Base-by-base conservation (phyloP, 2,797 vertebrate genomes). In the Glossophaga mutica region DNA sequence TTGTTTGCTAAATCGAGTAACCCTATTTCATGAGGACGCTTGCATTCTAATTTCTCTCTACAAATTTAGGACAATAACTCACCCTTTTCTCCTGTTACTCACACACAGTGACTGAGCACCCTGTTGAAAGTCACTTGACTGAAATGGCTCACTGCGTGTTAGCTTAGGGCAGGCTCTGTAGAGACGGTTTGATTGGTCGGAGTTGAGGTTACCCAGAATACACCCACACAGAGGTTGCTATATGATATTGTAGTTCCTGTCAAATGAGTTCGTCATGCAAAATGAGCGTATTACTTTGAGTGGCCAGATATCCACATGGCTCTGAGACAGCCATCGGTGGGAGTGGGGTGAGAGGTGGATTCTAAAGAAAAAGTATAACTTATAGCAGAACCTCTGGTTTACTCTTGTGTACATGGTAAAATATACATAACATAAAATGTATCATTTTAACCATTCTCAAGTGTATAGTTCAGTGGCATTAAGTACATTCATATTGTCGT, bases 91-190 rank as follows among this genome's bases (percentile, higher is more conserved):
- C 87, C 95, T 92, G 29, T 96, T 97, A 94, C 95, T 97, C 94
- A 95, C 65, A 59, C 85, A 81, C 83, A 55, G 6, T 96, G 94
- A 95, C 91, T 90, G 50, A 91, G 91, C 79, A 95, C 65, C 57
- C 68, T 95, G 37, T 68, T 92, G 37, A 89, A 90, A 95, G 96
- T 96, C 96, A 95, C 82, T 96, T 96, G 95, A 95, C 92, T 83
- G 48, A 65, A 34, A 34, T 91, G 82, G 83, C 37, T 85, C 87
- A 46, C 50, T 90, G 19, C 67, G 3, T 62, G 37, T 85, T 42
- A 73, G 87, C 55, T 71, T 76, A 70, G 96, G 48, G 24, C 68
- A 82, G n/a, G 67, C 81, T 92, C 76, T 74, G 8, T 29, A 52
- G n/a, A 57, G 12, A 55, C 12, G 14, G 39, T 68, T 55, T 76